Evolutionary conservation across 2,113 vertebrate species (phyloP).

Genomic region (Talpa occidentalis): DNA sequence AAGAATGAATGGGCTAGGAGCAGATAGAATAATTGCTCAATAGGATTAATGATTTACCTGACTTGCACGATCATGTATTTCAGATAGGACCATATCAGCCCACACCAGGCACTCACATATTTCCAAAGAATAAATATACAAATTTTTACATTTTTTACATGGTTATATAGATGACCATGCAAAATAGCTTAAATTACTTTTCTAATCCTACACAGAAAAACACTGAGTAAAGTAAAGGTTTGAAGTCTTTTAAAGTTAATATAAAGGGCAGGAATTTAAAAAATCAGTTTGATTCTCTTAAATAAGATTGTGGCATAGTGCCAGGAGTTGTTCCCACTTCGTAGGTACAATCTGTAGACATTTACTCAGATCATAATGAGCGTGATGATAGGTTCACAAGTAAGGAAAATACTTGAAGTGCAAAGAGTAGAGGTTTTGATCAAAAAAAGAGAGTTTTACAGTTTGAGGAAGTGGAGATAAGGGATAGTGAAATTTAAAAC

Average conservation of each 20-base stretch:
- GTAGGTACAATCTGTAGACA: background rate
- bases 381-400: background rate
- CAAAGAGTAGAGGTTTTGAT: background rate
- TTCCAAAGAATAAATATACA: background rate
- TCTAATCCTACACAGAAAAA: background rate
- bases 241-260: background rate
- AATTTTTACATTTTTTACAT: background rate
- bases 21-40: background rate
- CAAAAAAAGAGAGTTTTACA: background rate
- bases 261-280: background rate
- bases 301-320: background rate
- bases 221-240: background rate
- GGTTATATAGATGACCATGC: background rate
- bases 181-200: background rate
- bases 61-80: background rate
- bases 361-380: background rate
- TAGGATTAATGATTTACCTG: background rate
- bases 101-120: background rate
- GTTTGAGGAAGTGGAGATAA: background rate
- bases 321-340: background rate
- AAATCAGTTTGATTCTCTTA: background rate
- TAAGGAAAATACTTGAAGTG: background rate
- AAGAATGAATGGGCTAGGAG: background rate
- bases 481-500: background rate
- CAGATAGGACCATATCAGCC: background rate